Evolutionary conservation across 2,797 vertebrate genomes (phyloP).

Genomic region (Buphagus erythrorhynchus): DNA sequence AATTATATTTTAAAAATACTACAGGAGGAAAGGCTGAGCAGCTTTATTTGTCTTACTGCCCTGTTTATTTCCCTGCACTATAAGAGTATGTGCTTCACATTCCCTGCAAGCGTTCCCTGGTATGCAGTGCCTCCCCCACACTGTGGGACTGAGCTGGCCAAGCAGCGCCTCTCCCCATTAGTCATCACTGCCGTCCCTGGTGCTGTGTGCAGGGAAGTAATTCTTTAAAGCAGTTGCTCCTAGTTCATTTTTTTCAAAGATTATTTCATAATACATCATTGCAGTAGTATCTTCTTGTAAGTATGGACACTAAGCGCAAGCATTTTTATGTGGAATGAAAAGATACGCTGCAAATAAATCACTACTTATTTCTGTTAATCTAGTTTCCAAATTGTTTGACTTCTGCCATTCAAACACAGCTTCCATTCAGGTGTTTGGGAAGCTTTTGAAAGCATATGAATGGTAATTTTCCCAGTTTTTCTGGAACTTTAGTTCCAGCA

Average conservation of each 20-base stretch:
- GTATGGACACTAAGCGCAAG: background rate
- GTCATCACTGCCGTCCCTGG: background rate
- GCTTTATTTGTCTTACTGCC: background rate
- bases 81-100: background rate
- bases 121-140: background rate
- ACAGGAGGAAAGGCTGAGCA: background rate
- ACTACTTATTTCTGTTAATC: background rate
- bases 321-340: background rate
- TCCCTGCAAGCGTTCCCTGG: background rate
- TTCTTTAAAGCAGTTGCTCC: background rate
- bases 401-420: background rate
- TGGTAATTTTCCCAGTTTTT: slow-evolving; percentile 18
- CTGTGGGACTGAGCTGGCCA: background rate
- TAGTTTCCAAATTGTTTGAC: background rate
- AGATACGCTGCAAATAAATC: background rate
- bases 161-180: background rate
- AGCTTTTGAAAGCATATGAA: slow-evolving; percentile 12
- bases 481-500: slow-evolving; percentile 23
- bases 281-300: background rate
- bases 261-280: background rate
- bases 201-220: background rate
- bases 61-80: background rate
- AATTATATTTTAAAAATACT: background rate
- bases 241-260: background rate
- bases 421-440: background rate